These are phyloP conservation scores for Nemotelus pantherinus DNA, from an alignment of 2,888 invertebrate species.

Conservation along the genomic window DNA sequence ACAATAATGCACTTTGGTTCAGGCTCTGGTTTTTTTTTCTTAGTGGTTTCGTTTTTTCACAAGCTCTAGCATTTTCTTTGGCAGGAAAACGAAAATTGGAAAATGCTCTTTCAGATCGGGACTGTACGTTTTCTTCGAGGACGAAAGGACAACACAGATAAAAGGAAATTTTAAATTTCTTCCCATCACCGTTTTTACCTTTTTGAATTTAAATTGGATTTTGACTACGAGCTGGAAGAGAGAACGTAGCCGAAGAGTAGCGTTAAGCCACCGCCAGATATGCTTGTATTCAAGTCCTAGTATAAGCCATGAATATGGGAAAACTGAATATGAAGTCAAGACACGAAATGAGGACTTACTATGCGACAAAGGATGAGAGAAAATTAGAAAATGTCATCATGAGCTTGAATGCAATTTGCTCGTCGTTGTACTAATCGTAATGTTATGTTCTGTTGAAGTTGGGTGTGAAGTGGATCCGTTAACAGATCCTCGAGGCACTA, in stretches of 20 bases:
- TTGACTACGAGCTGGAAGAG: background rate
- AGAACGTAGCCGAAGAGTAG: too few relatives aligned
- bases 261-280: too few relatives aligned
- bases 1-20: constrained; percentile 31
- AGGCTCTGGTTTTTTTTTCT: constrained; percentile 10
- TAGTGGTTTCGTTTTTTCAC: constrained; percentile 1
- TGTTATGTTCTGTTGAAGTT: background rate
- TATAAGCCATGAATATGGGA: background rate
- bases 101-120: constrained; percentile 22
- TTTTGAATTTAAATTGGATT: background rate
- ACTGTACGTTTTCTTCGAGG: constrained; percentile 12
- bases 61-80: constrained; percentile 7
- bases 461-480: too few relatives aligned
- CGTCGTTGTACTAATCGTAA: constrained; percentile 28
- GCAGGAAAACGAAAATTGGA: constrained; percentile 37
- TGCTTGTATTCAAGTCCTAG: too few relatives aligned
- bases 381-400: constrained; percentile 45
- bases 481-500: too few relatives aligned
- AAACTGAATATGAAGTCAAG: constrained; percentile 31
- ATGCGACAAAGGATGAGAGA: constrained; percentile 43
- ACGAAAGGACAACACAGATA: constrained; percentile 25
- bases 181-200: constrained; percentile 33
- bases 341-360: constrained; percentile 34
- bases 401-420: constrained; percentile 42
- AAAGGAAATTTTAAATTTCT: constrained; percentile 39